Conservation (phyloP, 2,113 vertebrate species). For the Natator depressus region DNA sequence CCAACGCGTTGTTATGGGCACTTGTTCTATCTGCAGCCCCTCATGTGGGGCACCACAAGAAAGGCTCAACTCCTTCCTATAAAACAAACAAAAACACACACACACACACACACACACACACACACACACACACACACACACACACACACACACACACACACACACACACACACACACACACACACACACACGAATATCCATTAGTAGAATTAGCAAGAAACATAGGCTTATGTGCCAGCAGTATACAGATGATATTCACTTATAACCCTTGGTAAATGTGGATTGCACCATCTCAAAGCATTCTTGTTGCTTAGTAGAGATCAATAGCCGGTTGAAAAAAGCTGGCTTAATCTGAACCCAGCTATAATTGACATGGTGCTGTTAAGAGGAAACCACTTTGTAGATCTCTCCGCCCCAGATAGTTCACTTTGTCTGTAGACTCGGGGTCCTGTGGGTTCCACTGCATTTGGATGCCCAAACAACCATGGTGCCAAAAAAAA, state of each 20-base stretch:
- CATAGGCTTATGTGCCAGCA: neutral
- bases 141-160: too few relatives aligned
- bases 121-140: neutral
- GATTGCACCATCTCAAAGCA: neutral
- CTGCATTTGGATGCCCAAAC: neutral
- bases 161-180: too few relatives aligned
- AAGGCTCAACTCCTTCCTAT: neutral
- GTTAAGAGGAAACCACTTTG: neutral
- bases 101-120: too few relatives aligned
- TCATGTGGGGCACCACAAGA: neutral
- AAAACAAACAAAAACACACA: too few relatives aligned
- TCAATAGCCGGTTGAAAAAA: neutral
- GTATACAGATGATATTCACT: neutral
- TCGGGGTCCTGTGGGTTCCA: neutral
- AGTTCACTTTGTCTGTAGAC: neutral
- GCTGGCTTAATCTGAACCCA: neutral
- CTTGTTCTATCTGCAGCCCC: neutral
- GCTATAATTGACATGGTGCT: neutral
- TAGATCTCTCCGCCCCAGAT: neutral
- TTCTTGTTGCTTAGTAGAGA: neutral
- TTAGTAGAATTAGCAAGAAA: neutral
- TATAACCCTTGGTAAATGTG: neutral
- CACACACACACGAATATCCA: neutral
- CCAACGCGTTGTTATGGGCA: neutral
- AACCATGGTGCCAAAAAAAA: neutral